Percentiles rank a stretch among this genome's conserved stretches.
Evolutionary conservation across 2,888 invertebrate genomes (phyloP).

Genomic region (Linnaemya tessellans): DNA sequence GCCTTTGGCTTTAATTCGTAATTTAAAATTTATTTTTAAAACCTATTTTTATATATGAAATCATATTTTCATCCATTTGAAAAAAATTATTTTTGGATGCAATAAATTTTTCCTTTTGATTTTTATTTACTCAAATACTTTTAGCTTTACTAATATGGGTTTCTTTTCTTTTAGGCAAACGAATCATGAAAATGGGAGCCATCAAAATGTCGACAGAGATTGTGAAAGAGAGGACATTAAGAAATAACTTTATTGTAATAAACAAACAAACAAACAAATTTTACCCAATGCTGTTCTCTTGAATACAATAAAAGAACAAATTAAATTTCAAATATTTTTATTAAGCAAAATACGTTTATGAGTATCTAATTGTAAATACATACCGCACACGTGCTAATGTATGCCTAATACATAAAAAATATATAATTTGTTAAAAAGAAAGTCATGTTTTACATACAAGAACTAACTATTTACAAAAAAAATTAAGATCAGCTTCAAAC

Average conservation of each 20-base stretch:
- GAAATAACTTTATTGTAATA: slow-evolving; percentile 2
- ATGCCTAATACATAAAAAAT: background rate
- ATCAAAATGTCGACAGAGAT: background rate
- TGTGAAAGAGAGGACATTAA: background rate
- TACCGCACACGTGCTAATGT: too few species aligned
- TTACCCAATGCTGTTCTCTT: background rate
- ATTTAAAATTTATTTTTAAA: too few species aligned
- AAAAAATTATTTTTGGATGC: background rate
- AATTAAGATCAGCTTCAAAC: background rate
- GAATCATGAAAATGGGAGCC: background rate
- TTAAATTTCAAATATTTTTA: slow-evolving; percentile 19
- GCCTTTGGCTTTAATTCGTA: too few species aligned
- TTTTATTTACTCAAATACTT: slow-evolving; percentile 10
- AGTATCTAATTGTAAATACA: background rate
- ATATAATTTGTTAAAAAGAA: slow-evolving; percentile 16
- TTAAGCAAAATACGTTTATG: background rate
- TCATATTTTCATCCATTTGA: background rate
- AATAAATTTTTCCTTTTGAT: background rate
- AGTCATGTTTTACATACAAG: background rate
- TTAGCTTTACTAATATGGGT: slow-evolving; percentile 74
- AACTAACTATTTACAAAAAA: background rate
- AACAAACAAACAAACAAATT: background rate
- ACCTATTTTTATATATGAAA: too few species aligned
- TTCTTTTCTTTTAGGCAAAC: slow-evolving; percentile 76
- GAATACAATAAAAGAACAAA: slow-evolving; percentile 36